Percentiles rank a stretch among this genome's conserved stretches.
Evolutionary conservation across 2,888 invertebrate species (phyloP).

Genomic region (Coleophora deauratella): DNA sequence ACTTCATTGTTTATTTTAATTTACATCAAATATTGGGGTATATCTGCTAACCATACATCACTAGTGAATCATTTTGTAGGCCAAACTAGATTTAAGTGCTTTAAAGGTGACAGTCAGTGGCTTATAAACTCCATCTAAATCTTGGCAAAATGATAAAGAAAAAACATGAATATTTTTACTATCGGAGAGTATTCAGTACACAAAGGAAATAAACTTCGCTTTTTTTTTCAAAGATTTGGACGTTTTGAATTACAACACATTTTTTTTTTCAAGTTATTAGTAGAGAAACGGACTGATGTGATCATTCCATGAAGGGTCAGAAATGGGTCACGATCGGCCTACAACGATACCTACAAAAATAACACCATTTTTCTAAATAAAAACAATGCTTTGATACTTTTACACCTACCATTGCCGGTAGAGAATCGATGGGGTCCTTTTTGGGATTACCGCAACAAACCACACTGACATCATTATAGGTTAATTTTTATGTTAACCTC

Average conservation of each 20-base stretch:
- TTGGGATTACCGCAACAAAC: constrained; percentile 7
- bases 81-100: constrained; percentile 43
- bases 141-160: constrained; percentile 21
- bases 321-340: too few relatives aligned
- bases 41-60: background rate
- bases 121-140: constrained; percentile 11
- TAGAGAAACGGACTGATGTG: constrained; percentile 25
- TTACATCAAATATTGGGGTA: too few relatives aligned
- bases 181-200: constrained; percentile 26
- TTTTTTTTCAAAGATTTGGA: constrained; percentile 2
- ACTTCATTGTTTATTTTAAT: too few relatives aligned
- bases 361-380: constrained; percentile 17
- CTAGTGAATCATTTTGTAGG: constrained; percentile 20
- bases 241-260: constrained; percentile 1
- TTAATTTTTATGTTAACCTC: too few relatives aligned
- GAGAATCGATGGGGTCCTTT: constrained; percentile 11
- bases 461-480: too few relatives aligned
- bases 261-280: constrained; percentile 19
- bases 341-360: constrained; percentile 17
- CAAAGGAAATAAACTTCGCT: constrained; percentile 12
- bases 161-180: constrained; percentile 23
- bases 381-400: constrained; percentile 16
- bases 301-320: constrained; percentile 27
- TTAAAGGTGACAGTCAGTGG: constrained; percentile 18
- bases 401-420: constrained; percentile 12